Evolutionary conservation across 35 echinoderm and acorn worm genomes (phyloP).

Genomic region (Diadema setosum): DNA sequence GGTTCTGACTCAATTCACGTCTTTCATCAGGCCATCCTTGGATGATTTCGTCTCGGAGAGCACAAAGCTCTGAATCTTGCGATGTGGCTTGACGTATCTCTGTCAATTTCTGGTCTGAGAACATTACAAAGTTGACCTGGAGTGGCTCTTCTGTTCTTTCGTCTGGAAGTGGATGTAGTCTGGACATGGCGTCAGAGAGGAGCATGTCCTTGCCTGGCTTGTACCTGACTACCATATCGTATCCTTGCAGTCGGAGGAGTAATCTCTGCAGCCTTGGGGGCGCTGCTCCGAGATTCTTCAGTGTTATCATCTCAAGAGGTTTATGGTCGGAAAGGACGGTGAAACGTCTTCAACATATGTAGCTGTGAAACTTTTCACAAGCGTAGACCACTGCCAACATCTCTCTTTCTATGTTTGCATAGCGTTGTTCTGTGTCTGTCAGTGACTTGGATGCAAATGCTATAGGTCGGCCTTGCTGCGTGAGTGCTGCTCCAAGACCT

Average conservation of each 20-base stretch:
- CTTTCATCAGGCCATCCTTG: conserved; percentile 42
- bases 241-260: background rate
- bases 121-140: background rate
- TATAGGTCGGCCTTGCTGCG: conserved; percentile 29
- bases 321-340: conserved; percentile 9
- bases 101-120: background rate
- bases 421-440: conserved; percentile 33
- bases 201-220: conserved; percentile 29
- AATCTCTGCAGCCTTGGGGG: conserved; percentile 21
- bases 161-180: background rate
- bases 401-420: conserved; percentile 44
- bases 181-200: conserved; percentile 5
- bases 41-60: no score
- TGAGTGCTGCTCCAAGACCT: conserved; percentile 14
- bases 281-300: background rate
- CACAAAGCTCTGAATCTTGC: conserved; percentile 1
- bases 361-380: conserved; percentile 58
- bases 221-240: conserved; percentile 26
- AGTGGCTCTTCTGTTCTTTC: background rate
- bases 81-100: background rate
- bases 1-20: background rate
- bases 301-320: conserved; percentile 45
- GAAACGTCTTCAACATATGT: conserved; percentile 56
- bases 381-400: conserved; percentile 44
- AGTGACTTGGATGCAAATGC: conserved; percentile 39